These are phyloP conservation scores for Ostrea denselamellosa DNA, from an alignment of 1,140 invertebrate genomes.

Conservation along the genomic window DNA sequence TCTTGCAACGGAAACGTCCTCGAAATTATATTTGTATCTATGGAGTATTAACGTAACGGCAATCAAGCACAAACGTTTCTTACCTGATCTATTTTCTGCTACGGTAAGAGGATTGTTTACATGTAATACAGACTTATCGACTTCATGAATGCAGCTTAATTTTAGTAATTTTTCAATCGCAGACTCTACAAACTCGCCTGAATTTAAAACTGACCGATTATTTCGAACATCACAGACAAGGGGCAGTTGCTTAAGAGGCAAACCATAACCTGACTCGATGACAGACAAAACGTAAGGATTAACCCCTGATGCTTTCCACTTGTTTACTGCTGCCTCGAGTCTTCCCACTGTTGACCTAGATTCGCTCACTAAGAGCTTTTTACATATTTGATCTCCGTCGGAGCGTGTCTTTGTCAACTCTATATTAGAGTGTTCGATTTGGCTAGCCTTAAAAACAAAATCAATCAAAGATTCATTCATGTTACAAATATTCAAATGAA, in stretches of 20 bases:
- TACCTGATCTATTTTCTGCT: slow-evolving; percentile 20
- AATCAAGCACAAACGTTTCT: slow-evolving; percentile 38
- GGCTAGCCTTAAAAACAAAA: no score
- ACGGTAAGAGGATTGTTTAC: slow-evolving; percentile 47
- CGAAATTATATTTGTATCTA: slow-evolving; percentile 41
- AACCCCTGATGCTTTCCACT: background rate
- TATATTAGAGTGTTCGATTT: no score
- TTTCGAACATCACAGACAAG: background rate
- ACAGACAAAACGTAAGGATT: slow-evolving; percentile 39
- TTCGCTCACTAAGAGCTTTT: background rate
- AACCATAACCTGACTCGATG: slow-evolving; percentile 32
- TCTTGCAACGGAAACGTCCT: background rate
- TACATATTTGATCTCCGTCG: no score
- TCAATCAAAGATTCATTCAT: no score
- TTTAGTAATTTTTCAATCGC: slow-evolving; percentile 29
- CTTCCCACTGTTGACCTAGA: background rate
- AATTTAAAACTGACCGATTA: slow-evolving; percentile 16
- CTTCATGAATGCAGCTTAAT: background rate
- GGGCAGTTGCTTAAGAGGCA: slow-evolving; percentile 24
- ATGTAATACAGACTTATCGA: background rate
- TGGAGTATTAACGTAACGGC: slow-evolving; percentile 40
- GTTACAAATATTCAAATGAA: no score
- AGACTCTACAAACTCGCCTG: background rate
- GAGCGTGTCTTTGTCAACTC: no score
- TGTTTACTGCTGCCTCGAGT: background rate